Evolutionary conservation across 1,140 invertebrate genomes (phyloP).

Genomic region (Drosophila ficusphila): DNA sequence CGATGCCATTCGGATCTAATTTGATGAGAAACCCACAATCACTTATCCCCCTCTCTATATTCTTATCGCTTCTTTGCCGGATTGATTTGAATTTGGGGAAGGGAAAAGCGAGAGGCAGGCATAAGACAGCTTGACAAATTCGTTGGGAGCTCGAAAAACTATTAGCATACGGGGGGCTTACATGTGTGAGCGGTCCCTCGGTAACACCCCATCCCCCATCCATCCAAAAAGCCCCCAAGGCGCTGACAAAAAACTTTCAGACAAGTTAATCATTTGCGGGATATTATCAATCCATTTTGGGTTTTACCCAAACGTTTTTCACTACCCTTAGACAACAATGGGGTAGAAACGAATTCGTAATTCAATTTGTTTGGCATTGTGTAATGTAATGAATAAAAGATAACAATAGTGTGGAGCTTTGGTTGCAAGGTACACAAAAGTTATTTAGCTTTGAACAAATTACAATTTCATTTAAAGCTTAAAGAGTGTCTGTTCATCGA

Average conservation of each 20-base stretch:
- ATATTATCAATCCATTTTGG: constrained; percentile 82
- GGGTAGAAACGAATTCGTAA: background rate
- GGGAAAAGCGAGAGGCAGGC: constrained; percentile 2
- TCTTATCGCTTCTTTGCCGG: constrained; percentile 11
- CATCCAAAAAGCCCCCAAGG: constrained; percentile 26
- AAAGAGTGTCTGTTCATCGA: constrained; percentile 10
- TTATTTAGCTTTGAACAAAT: too few relatives aligned
- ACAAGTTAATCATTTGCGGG: constrained; percentile 81
- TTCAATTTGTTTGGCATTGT: background rate
- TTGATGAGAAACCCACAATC: constrained; percentile 41
- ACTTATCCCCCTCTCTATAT: constrained; percentile 14
- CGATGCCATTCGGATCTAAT: constrained; percentile 60
- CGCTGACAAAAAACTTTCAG: constrained; percentile 65
- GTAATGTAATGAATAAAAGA: background rate
- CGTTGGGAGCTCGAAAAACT: constrained; percentile 56
- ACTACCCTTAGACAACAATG: constrained; percentile 5
- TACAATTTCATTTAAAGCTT: too few relatives aligned
- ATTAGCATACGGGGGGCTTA: constrained; percentile 66
- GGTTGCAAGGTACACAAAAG: too few relatives aligned
- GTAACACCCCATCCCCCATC: background rate
- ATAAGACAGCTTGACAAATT: constrained; percentile 70
- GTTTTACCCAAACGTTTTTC: constrained; percentile 50
- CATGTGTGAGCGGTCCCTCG: constrained; percentile 26
- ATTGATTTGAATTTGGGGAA: constrained; percentile 70
- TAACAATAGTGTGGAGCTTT: background rate